These are phyloP conservation scores for Pelobates cultripes DNA, from an alignment of 2,797 vertebrate genomes.

Conservation along the genomic window DNA sequence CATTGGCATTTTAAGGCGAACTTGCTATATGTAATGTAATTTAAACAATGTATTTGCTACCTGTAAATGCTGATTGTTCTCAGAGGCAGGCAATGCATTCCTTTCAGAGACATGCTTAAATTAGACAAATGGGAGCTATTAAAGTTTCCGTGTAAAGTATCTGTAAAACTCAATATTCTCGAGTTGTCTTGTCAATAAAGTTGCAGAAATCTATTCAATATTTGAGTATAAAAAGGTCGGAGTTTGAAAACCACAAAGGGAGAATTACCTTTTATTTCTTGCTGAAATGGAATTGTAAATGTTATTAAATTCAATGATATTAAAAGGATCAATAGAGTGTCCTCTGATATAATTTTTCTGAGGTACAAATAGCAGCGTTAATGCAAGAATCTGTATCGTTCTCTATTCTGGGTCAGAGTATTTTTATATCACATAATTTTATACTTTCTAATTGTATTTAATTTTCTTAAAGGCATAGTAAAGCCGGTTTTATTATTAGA, in stretches of 20 bases:
- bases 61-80: slow-evolving; percentile 31
- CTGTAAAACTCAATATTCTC: slow-evolving; percentile 43
- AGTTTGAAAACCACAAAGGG: slow-evolving; percentile 31
- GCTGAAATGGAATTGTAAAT: slow-evolving; percentile 25
- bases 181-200: slow-evolving; percentile 39
- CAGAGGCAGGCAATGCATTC: slow-evolving; percentile 3
- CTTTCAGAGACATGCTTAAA: slow-evolving; percentile 29
- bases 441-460: too few relatives aligned
- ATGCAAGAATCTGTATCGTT: too few relatives aligned
- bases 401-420: too few relatives aligned
- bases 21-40: background rate
- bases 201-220: slow-evolving; percentile 42
- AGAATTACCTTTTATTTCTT: slow-evolving; percentile 40
- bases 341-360: slow-evolving; percentile 6
- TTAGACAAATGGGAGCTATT: slow-evolving; percentile 50
- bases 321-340: background rate
- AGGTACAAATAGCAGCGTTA: background rate
- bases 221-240: slow-evolving; percentile 25
- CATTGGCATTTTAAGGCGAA: slow-evolving; percentile 40
- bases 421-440: too few relatives aligned
- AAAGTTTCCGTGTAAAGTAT: slow-evolving; percentile 40
- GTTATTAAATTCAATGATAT: slow-evolving; percentile 24
- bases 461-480: too few relatives aligned
- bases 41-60: slow-evolving; percentile 34
- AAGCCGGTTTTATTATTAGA: too few relatives aligned